Evolutionary conservation across 2,797 vertebrate genomes (phyloP), one percentile per base, ranked within the genome.

Genomic region (Hemitrygon akajei): DNA sequence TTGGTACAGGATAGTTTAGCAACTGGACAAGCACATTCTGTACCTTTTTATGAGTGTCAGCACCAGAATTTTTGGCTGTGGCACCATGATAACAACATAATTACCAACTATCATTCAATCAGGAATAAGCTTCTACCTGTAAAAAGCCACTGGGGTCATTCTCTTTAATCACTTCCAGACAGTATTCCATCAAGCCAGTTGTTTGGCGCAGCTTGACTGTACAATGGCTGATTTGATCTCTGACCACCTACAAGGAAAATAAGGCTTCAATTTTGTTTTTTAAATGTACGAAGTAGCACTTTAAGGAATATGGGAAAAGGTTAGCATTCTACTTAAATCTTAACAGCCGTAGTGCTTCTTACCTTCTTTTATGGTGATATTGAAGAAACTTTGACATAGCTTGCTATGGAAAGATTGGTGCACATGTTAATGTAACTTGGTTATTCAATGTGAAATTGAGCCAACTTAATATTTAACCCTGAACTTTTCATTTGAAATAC

Each of bases 131-230:
- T 75, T 20, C n/a, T 14, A 99, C 99, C 98, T 99, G 99, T 94
- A 99, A 96, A 96, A 99, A 99, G n/a, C 99, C 99, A 0, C 98
- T 99, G 94, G 98, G 98, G 94, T 99, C 98, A 0, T 99, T 99
- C 96, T 99, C 99, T 96, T 99, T 99, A 96, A 99, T 99, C 95
- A 99, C 99, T 95, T 99, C 99, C 96, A 99, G 96, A 94, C 98
- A 99, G 95, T 99, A 99, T 94, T 99, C 99, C 98, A 99, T 99
- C 95, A 99, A 96, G 9, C 99, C 99, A 0, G 99, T 99, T 94
- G 99, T 99, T 97, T 99, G 99, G 84, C 99, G 98, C 95, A 99
- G 95, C 95, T 99, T 99, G 95, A 99, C 98, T 0, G 99, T 99
- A 94, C 99, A 99, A 96, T 99, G 98, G 9, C 98, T 98, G 95